Percentiles rank a stretch among this genome's conserved stretches.
phyloP scores from a whole-genome alignment of 1,140 invertebrate species.

The Laodelphax striatellus region DNA sequence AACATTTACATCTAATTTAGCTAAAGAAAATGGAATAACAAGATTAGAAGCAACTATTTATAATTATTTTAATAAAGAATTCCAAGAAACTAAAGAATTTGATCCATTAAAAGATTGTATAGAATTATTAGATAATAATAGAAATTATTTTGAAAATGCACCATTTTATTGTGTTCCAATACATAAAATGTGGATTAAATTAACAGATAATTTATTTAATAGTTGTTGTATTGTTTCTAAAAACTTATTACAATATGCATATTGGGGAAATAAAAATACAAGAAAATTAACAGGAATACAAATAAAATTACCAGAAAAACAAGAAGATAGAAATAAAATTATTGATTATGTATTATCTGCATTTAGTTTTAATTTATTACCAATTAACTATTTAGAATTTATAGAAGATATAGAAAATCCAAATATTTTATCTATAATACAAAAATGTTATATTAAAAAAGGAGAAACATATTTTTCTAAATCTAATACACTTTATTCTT shows the following conservation, averaged over 20 bases:
- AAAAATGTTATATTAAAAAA: conserved; percentile 2
- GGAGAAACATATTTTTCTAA: conserved; percentile 11
- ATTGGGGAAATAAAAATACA: conserved; percentile 9
- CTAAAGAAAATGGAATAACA: conserved; percentile 9
- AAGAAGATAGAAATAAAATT: conserved; percentile 5
- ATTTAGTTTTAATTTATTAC: conserved; percentile 12
- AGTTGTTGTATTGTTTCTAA: conserved; percentile 11
- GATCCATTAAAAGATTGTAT: conserved; percentile 10
- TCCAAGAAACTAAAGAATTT: conserved; percentile 4
- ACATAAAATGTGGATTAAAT: conserved; percentile 10
- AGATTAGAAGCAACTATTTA: conserved; percentile 13
- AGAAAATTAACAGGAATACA: conserved; percentile 8
- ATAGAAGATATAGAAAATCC: conserved; percentile 5
- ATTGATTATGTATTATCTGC: conserved; percentile 9
- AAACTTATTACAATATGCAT: conserved; percentile 8
- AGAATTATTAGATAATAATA: conserved; percentile 2
- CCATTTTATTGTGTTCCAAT: conserved; percentile 11
- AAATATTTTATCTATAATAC: not conserved
- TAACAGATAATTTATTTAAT: conserved; percentile 8
- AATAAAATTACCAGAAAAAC: conserved; percentile 2
- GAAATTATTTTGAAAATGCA: not conserved
- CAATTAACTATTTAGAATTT: conserved; percentile 9
- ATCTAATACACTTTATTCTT: conserved; percentile 9
- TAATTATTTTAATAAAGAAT: conserved; percentile 7
- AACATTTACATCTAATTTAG: conserved; percentile 2